These are phyloP conservation scores for Lutjanus argentimaculatus DNA, from an alignment of 2,797 vertebrate genomes.

Conservation along the genomic window DNA sequence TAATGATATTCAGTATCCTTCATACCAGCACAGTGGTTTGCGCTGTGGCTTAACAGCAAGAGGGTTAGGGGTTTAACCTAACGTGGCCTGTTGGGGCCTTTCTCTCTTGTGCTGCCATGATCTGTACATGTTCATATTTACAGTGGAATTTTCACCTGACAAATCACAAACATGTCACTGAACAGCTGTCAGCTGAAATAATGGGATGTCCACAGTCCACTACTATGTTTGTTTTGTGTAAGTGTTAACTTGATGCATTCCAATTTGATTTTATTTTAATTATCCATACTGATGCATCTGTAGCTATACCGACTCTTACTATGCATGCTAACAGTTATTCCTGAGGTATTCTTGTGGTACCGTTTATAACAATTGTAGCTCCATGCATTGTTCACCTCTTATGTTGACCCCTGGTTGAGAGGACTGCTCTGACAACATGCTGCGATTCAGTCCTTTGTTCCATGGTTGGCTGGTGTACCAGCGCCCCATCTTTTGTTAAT, in stretches of 20 bases:
- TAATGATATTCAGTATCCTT: constrained; percentile 36
- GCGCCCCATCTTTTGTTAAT: constrained; percentile 20
- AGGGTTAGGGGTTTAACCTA: constrained; percentile 18
- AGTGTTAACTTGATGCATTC: not conserved
- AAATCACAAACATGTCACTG: not conserved
- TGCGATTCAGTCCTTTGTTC: constrained; percentile 25
- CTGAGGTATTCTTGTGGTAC: not conserved
- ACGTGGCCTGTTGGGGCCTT: not conserved
- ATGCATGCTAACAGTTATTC: not conserved
- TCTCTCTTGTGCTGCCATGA: not conserved
- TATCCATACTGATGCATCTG: not conserved
- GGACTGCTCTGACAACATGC: not conserved
- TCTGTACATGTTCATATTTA: not conserved
- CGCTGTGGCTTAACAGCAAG: constrained; percentile 13
- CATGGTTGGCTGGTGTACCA: not conserved
- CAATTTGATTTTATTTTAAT: not conserved
- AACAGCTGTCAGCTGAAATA: not conserved
- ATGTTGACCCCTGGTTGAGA: constrained; percentile 11
- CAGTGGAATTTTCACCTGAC: not conserved
- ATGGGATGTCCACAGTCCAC: not conserved
- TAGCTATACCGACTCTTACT: not conserved
- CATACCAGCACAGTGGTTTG: constrained; percentile 33
- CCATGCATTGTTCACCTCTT: not conserved
- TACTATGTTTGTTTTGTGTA: not conserved
- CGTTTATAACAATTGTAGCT: not conserved